Evolutionary conservation across 2,888 invertebrate species (phyloP), one percentile per base, ranked within the genome.

Genomic region (Podotricha telesiphe): DNA sequence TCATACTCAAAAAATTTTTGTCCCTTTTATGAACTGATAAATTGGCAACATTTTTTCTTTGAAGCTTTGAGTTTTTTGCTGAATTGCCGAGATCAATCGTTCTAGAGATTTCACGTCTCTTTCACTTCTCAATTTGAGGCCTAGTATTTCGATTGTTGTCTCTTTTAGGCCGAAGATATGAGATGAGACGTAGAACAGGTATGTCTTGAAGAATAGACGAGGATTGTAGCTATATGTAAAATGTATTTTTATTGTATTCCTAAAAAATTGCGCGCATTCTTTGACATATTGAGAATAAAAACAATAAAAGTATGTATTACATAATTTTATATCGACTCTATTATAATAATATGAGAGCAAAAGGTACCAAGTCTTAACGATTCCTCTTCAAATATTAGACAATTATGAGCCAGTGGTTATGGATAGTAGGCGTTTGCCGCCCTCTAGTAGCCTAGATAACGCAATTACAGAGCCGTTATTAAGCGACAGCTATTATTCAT

Each of bases 81-180:
- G n/a, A 91, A 91, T 91, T 89, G 89, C 85, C 86, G 87, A 88
- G 89, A 91, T 92, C 90, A 89, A 91, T 90, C 85, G 86, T 86
- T 83, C 85, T 83, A 83, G 85, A 82, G 81, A 82, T 81, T 82
- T 80, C 81, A 81, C 79, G 80, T 79, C 78, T 63, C 74, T 82
- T 81, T 81, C 78, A 75, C 78, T 82, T 77, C 75, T 76, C 78
- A 74, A 71, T 62, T 67, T 63, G 58, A 70, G 62, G 70, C 74
- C 71, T 71, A 63, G n/a, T 17, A 10, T 34, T 28, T 53, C 2
- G n/a, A 34, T n/a, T 10, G 73, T 71, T 77, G 67, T 79, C 77
- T 77, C 78, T 70, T 75, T 77, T 68, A 53, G 42, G 34, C 59
- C 69, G 67, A 70, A 72, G 28, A 8, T 76, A 73, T 70, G 69